Conservation (phyloP, 2,113 vertebrate species). For the Silurus glanis region DNA sequence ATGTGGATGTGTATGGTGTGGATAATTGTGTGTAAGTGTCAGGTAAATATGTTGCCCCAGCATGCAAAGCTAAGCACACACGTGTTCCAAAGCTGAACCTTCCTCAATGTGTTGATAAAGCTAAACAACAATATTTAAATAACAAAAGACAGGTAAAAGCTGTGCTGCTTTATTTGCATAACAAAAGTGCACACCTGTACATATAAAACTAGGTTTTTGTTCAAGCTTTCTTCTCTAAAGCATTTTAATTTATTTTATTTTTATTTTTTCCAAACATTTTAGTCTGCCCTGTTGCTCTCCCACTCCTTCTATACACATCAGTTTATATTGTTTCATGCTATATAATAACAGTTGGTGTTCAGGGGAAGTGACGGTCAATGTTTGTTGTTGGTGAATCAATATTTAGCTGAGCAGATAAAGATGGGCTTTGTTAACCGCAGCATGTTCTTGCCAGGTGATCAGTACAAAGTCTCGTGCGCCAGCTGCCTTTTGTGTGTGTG, state of each 20-base stretch:
- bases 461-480: background rate
- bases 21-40: background rate
- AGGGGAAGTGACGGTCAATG: slow-evolving; percentile 49
- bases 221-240: background rate
- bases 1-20: too few species aligned
- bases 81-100: background rate
- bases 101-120: background rate
- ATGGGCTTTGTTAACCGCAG: slow-evolving; percentile 22
- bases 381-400: slow-evolving; percentile 76
- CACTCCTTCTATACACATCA: background rate
- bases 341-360: slow-evolving; percentile 74
- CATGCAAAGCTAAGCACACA: background rate
- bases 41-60: background rate
- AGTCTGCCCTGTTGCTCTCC: background rate
- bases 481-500: slow-evolving; percentile 25
- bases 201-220: background rate
- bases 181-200: slow-evolving; percentile 37
- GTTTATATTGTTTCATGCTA: background rate
- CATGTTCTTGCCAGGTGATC: slow-evolving; percentile 18
- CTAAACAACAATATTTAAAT: slow-evolving; percentile 26
- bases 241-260: background rate
- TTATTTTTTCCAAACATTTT: background rate
- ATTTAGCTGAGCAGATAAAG: slow-evolving; percentile 62
- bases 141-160: slow-evolving; percentile 37
- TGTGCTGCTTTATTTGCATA: slow-evolving; percentile 18